Evolutionary conservation across 2,888 invertebrate species (phyloP).

Genomic region (Gnatocerus cornutus): DNA sequence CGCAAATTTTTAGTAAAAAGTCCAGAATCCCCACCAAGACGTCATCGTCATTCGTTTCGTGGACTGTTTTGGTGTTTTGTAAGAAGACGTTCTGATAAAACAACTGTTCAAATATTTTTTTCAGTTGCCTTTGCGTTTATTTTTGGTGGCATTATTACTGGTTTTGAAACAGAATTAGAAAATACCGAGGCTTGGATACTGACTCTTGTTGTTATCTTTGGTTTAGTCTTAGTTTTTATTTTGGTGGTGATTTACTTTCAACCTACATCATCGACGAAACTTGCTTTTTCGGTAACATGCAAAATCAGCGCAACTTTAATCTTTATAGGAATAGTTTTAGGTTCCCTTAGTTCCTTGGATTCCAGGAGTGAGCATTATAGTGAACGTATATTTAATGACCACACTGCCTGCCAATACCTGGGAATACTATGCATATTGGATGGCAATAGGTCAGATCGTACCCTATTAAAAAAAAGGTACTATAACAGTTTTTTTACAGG

Average conservation of each 20-base stretch:
- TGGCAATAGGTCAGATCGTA: slow-evolving; percentile 77
- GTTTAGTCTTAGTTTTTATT: slow-evolving; percentile 67
- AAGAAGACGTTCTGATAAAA: slow-evolving; percentile 44
- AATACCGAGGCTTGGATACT: slow-evolving; percentile 66
- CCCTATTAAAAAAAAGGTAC: no score
- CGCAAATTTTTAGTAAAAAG: slow-evolving; percentile 71
- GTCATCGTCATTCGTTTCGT: slow-evolving; percentile 71
- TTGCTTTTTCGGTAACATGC: slow-evolving; percentile 76
- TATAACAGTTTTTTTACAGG: slow-evolving; percentile 67
- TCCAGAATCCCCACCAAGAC: slow-evolving; percentile 69
- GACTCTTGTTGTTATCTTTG: slow-evolving; percentile 64
- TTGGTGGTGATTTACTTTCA: slow-evolving; percentile 72
- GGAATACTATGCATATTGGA: slow-evolving; percentile 88
- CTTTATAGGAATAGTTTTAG: slow-evolving; percentile 67
- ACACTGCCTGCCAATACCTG: slow-evolving; percentile 85
- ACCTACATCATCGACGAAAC: slow-evolving; percentile 76
- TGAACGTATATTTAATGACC: slow-evolving; percentile 90
- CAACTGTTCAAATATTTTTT: background rate
- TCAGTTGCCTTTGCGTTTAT: slow-evolving; percentile 66
- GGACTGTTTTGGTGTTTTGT: slow-evolving; percentile 73
- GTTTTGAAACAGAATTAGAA: slow-evolving; percentile 65
- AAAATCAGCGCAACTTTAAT: slow-evolving; percentile 11
- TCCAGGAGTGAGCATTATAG: slow-evolving; percentile 86
- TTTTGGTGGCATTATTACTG: slow-evolving; percentile 64
- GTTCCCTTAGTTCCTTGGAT: slow-evolving; percentile 89